Conservation (phyloP, 2,113 vertebrate species). For the Gadus chalcogrammus region DNA sequence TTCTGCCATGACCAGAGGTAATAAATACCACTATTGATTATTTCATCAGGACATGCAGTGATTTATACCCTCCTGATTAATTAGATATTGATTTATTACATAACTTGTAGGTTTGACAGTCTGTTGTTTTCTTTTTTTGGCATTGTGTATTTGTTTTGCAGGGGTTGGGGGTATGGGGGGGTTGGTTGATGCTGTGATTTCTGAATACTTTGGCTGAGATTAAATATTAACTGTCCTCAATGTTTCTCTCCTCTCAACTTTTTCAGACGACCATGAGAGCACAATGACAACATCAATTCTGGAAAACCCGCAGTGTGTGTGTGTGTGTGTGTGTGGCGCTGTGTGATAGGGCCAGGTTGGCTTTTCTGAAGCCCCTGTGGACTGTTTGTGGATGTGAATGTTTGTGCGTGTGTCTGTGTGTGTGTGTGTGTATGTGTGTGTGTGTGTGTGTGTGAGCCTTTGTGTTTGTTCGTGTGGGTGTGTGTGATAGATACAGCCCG, state of each 20-base stretch:
- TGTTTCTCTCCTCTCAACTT: conserved; percentile 37
- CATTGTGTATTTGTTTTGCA: conserved; percentile 1
- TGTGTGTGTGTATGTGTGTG: no score
- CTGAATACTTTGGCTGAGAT: conserved; percentile 56
- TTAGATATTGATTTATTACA: conserved; percentile 64
- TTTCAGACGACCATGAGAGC: conserved; percentile 22
- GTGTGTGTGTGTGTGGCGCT: no score
- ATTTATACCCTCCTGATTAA: conserved; percentile 64
- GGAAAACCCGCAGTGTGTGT: conserved; percentile 27
- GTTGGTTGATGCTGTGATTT: conserved; percentile 19
- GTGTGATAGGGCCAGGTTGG: no score
- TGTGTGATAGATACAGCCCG: conserved; percentile 33
- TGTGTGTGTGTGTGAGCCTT: not conserved
- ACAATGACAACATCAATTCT: conserved; percentile 41
- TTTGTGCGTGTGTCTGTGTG: no score
- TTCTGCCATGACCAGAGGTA: conserved; percentile 45
- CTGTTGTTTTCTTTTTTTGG: conserved; percentile 43
- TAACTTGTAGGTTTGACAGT: conserved; percentile 54
- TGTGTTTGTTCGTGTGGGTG: no score
- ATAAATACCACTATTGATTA: conserved; percentile 58
- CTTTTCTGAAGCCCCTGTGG: no score
- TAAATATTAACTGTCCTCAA: conserved; percentile 50
- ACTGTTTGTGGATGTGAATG: no score
- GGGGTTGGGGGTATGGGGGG: no score
- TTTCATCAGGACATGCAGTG: conserved; percentile 49